Evolutionary conservation across 64 coral and sea anemone species (phyloP).

Genomic region (Pachyseris speciosa): DNA sequence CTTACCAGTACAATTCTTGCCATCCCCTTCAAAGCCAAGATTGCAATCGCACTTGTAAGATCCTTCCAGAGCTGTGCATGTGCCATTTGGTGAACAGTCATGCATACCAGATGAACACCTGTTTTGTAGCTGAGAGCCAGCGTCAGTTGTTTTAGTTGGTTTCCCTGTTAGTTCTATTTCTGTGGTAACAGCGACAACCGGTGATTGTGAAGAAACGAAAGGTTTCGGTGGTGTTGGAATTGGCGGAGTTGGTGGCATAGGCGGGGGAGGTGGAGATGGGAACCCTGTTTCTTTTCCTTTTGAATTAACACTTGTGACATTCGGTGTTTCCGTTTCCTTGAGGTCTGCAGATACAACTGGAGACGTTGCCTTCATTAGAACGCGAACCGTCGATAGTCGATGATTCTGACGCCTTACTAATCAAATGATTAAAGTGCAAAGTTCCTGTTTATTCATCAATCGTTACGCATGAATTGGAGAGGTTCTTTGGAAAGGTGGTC

Average conservation of each 20-base stretch:
- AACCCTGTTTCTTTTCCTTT: not conserved
- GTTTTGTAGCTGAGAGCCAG: not conserved
- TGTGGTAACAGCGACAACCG: not conserved
- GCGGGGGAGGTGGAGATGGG: not conserved
- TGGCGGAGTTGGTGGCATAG: not conserved
- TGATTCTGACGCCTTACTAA: no score
- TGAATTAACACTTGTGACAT: not conserved
- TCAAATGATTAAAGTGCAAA: no score
- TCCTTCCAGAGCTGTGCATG: not conserved
- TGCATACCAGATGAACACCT: not conserved
- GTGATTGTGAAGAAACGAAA: not conserved
- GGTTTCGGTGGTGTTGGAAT: not conserved
- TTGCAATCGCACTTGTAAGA: not conserved
- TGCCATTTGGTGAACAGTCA: not conserved
- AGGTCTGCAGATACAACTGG: not conserved
- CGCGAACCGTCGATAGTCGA: no score
- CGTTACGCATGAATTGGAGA: no score
- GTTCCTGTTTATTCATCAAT: no score
- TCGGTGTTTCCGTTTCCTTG: not conserved
- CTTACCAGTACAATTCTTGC: not conserved
- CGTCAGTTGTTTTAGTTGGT: not conserved
- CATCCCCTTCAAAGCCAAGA: conserved; percentile 15
- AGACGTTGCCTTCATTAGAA: not conserved
- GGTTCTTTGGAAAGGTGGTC: no score
- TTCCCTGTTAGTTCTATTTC: not conserved